Base-by-base conservation (phyloP, 2,888 invertebrate genomes). In the Hecatera dysodea region DNA sequence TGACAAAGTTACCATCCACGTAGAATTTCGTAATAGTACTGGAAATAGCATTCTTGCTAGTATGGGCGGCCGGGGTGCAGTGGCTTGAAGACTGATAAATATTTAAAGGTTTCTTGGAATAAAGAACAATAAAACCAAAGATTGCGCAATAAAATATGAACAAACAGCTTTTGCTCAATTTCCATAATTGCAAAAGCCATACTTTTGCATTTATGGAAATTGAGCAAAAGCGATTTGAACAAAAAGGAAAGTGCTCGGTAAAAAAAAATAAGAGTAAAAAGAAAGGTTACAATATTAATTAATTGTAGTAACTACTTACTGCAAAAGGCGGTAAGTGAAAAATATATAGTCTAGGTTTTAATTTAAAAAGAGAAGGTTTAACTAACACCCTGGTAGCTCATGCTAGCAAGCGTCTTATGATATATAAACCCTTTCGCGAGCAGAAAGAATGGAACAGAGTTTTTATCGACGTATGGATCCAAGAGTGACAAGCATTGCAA, bases 1-100 rank as follows among this genome's bases (percentile, higher is more conserved):
- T 62, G 53, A 66, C 33, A 57, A 2, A 59, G 59, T 78, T 74
- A 68, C 67, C 80, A 65, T 52, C 22, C 44, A n/a, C n/a, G 50
- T 65, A 65, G 64, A 64, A 39, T 15, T 68, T 64, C 12, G 17
- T 55, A 33, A 42, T 72, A 71, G 66, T 48, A 42, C 56, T 33
- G 27, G 2, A 42, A 39, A 53, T 53, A 65, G 36, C 17, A 33
- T n/a, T 61, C 60, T 63, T 56, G 62, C 55, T 72, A 44, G 56
- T 57, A 15, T 33, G 61, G 36, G 36, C 29, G 63, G 19, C 66
- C 50, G 22, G 61, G 64, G 44, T 65, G 17, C 57, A 6, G 17
- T 44, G 12, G 17, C 17, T 57, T 56, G 8, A 15, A 6, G 22
- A 56, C 19, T 22, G n/a, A 24, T 42, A 19, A 42, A 42, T 7